Evolutionary conservation across 2,113 vertebrate species (phyloP), one percentile per base, ranked within the genome.

Genomic region (Sinocyclocheilus grahami): DNA sequence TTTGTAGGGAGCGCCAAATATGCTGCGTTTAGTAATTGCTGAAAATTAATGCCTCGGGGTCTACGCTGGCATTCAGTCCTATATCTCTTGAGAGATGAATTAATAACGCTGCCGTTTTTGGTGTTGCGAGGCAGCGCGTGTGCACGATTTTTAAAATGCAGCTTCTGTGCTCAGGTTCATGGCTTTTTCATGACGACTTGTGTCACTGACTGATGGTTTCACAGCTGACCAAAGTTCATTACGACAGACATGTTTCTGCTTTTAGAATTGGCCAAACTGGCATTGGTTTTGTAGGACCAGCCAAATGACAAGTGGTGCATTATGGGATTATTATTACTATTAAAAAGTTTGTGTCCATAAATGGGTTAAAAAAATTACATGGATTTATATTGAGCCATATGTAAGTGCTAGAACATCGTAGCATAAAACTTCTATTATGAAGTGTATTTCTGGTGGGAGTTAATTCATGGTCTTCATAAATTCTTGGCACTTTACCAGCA

Each of bases 21-120:
- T 55, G 53, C 82, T 48, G 77, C 39, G 30, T 62, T 80, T 86
- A 69, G 81, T 86, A 84, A 88, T 84, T 82, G 86, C 86, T 82
- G 71, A 77, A 81, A 80, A 84, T 69, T 20, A 81, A 63, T 30
- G 63, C 60, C 51, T 85, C 30, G 1, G 62, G 81, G 75, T 53
- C 18, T 42, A 37, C 1, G 27, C 27, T 71, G 58, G 18, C 60
- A 46, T 37, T 13, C 51, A 79, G 72, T 30, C 37, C 46, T 33
- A 33, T 72, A 78, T 76, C 30, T 67, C 60, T 48, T 27, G 62
- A 62, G 30, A 79, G 9, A 60, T 62, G 30, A 39, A 55, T 20
- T 39, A 42, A 78, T 65, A 65, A 42, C 3, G 58, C 11, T 46
- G 37, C 58, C 78, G 16, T 63, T 65, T 80, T 81, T 75, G 24